Conservation (phyloP, 1,140 invertebrate genomes). For the Halictus rubicundus region DNA sequence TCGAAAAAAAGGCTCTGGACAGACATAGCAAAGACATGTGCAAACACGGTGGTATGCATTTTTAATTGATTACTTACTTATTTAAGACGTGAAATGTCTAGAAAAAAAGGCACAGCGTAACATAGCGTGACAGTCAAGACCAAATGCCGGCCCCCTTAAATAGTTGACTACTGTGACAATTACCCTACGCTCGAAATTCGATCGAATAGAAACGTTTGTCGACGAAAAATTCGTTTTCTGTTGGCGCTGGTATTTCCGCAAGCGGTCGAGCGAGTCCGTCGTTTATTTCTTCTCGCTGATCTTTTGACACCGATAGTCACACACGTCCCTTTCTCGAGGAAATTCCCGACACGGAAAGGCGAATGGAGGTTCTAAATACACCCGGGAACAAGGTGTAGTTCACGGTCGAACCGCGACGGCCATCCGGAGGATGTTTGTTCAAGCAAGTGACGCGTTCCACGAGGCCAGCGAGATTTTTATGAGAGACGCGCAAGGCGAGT, state of each 20-base stretch:
- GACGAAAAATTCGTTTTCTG: neutral
- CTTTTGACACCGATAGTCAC: conserved; percentile 14
- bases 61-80: too few relatives aligned
- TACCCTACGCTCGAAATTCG: too few relatives aligned
- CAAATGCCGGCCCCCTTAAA: too few relatives aligned
- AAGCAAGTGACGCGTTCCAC: neutral
- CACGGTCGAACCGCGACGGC: conserved; percentile 5
- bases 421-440: conserved; percentile 24
- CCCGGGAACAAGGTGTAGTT: conserved; percentile 42
- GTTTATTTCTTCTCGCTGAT: conserved; percentile 24
- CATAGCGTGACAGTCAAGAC: too few relatives aligned
- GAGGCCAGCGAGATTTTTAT: neutral
- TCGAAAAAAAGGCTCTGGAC: too few relatives aligned
- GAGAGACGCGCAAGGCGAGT: neutral
- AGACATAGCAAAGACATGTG: too few relatives aligned
- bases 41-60: too few relatives aligned
- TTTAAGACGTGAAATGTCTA: too few relatives aligned
- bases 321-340: conserved; percentile 4
- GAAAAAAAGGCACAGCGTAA: too few relatives aligned
- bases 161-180: too few relatives aligned
- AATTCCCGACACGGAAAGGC: conserved; percentile 25
- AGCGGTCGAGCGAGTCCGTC: neutral
- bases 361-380: conserved; percentile 38
- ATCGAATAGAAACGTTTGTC: too few relatives aligned
- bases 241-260: neutral